Base-by-base conservation (phyloP, 2,797 vertebrate genomes). In the Hydrocynus forskahlii region DNA sequence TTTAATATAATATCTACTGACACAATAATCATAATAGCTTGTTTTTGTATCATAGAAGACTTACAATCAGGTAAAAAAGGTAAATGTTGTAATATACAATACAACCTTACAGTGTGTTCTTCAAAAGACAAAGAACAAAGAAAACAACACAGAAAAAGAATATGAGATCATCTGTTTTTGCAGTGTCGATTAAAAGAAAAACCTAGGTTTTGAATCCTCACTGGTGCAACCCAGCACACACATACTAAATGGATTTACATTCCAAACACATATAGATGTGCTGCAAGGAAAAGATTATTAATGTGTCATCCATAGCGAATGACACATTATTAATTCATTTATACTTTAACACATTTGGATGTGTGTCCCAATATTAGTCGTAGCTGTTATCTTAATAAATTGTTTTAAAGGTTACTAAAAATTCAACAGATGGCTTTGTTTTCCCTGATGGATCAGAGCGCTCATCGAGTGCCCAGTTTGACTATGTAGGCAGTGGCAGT, bases 281-380 rank as follows among this genome's bases (percentile, higher is more conserved):
- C n/a, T 43, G 45, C 29, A 29, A 3, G 35, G 45, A 48, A 48
- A 9, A 8, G 45, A 48, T 48, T 48, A 48, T 48, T 12, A 8
- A 48, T 48, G 5, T 48, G 45, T 48, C 12, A 9, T 48, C 45
- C 45, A 35, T 48, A 60, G 63, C 72, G 62, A 75, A 69, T 63
- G 48, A 16, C 55, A n/a, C 16, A 81, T 68, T 25, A 82, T 74
- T 82, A 54, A 68, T 68, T 68, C n/a, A 74, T 82, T 62, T 35
- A 55, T 23, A n/a, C 57, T 73, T 68, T 40, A 78, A 23, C 76
- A 64, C 29, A 72, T 81, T 67, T 55, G 66, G 17, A 60, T 43
- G 21, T 7, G 14, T 60, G 69, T 74, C 40, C 76, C 60, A 60
- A 52, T 59, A 12, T 72, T 55, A 23, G 62, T 1, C 17, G 19